phyloP scores from a whole-genome alignment of 2,888 invertebrate species.

The Euclidia mi region DNA sequence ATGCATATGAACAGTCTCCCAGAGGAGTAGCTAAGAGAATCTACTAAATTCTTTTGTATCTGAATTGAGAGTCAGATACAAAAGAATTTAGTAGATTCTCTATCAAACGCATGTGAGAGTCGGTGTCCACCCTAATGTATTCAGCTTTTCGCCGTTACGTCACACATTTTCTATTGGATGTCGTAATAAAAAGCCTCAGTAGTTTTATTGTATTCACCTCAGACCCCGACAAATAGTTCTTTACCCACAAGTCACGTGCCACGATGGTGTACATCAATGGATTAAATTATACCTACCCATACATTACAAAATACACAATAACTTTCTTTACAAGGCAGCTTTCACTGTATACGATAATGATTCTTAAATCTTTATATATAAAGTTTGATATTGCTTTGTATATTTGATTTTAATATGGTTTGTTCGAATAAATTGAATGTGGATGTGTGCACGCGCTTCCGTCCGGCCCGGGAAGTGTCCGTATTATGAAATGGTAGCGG shows the following conservation, averaged over 20 bases:
- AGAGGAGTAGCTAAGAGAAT: neutral
- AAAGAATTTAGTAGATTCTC: no score
- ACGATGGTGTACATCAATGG: slow-evolving; percentile 72
- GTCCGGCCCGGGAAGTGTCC: slow-evolving; percentile 66
- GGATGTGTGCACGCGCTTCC: slow-evolving; percentile 73
- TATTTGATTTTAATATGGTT: slow-evolving; percentile 59
- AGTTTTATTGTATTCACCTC: slow-evolving; percentile 49
- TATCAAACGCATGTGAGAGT: neutral
- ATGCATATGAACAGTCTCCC: neutral
- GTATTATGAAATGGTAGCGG: slow-evolving; percentile 65
- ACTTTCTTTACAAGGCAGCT: slow-evolving; percentile 78
- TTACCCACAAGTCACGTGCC: slow-evolving; percentile 73
- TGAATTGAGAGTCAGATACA: no score
- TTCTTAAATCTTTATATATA: slow-evolving; percentile 47
- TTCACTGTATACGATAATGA: slow-evolving; percentile 67
- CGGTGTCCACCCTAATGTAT: slow-evolving; percentile 6
- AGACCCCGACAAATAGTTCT: slow-evolving; percentile 53
- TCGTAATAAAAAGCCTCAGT: slow-evolving; percentile 38
- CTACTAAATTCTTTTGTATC: no score
- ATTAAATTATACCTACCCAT: slow-evolving; percentile 71
- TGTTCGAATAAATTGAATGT: slow-evolving; percentile 72
- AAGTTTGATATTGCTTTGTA: slow-evolving; percentile 55
- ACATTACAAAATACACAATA: slow-evolving; percentile 61
- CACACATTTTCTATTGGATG: slow-evolving; percentile 35
- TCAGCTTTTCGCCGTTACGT: slow-evolving; percentile 19